Percentiles rank a stretch among this genome's conserved stretches.
Evolutionary conservation across 2,888 invertebrate genomes (phyloP).

Genomic region (Plebejus melissa): DNA sequence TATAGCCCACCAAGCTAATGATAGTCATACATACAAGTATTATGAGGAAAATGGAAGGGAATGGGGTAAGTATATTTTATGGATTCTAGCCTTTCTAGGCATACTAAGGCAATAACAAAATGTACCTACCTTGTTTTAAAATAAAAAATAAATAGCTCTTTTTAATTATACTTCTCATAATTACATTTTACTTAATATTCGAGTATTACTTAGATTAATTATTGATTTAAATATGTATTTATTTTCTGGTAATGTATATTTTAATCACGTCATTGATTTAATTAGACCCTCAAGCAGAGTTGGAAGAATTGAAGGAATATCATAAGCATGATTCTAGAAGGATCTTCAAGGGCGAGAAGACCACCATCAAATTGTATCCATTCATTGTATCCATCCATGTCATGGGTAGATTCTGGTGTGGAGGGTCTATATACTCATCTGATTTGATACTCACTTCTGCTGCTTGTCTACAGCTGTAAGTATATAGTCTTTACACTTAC

Average conservation of each 20-base stretch:
- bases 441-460: constrained; percentile 65
- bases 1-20: constrained; percentile 40
- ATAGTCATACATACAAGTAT: constrained; percentile 50
- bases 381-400: constrained; percentile 68
- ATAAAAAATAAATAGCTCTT: no score
- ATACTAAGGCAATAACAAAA: no score
- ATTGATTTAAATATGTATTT: no score
- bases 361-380: constrained; percentile 57
- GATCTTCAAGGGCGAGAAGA: constrained; percentile 59
- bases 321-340: constrained; percentile 55
- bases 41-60: constrained; percentile 48
- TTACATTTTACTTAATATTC: no score
- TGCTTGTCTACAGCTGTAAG: constrained; percentile 66
- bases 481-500: constrained; percentile 26
- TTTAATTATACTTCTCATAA: no score
- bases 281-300: constrained; percentile 59
- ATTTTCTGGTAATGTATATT: no score
- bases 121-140: no score
- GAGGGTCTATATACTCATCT: constrained; percentile 56
- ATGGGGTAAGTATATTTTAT: constrained; percentile 54
- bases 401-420: constrained; percentile 70
- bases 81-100: neutral
- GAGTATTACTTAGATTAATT: no score
- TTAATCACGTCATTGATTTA: neutral
- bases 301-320: constrained; percentile 53